These are phyloP conservation scores for Trogon melanurus DNA, from an alignment of 2,113 vertebrate species.

Conservation along the genomic window DNA sequence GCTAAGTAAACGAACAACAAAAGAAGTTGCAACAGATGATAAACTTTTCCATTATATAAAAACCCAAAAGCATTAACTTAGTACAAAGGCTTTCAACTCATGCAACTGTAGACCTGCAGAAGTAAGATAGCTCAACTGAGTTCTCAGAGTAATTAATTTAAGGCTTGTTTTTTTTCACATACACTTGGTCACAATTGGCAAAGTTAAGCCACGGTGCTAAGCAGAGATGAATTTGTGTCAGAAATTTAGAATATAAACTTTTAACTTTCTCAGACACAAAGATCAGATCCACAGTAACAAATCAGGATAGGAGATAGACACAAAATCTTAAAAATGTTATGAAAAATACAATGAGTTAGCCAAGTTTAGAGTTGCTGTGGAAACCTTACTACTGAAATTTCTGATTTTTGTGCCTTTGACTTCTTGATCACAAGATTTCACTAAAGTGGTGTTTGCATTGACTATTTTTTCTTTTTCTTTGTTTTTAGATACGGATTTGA, in stretches of 20 bases:
- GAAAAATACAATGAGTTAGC: background rate
- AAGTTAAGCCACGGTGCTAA: background rate
- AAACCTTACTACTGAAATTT: background rate
- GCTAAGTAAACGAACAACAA: background rate
- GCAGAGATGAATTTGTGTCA: background rate
- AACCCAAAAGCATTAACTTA: background rate
- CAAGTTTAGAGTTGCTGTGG: background rate
- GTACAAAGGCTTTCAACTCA: background rate
- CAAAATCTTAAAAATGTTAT: background rate
- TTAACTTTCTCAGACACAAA: background rate
- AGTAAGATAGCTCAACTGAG: background rate
- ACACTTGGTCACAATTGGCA: background rate
- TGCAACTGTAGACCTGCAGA: background rate
- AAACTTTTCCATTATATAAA: background rate
- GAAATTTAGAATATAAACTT: background rate
- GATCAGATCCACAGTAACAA: background rate
- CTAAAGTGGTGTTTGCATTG: background rate
- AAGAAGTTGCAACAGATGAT: background rate
- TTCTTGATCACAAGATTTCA: background rate
- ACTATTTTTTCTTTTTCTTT: slow-evolving; percentile 1
- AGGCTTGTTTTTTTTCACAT: accelerated
- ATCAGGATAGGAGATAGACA: background rate
- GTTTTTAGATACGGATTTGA: background rate
- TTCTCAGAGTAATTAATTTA: background rate
- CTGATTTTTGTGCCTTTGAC: background rate